Base-by-base conservation (phyloP, 2,888 invertebrate species). In the Xanthorhoe spadicearia region DNA sequence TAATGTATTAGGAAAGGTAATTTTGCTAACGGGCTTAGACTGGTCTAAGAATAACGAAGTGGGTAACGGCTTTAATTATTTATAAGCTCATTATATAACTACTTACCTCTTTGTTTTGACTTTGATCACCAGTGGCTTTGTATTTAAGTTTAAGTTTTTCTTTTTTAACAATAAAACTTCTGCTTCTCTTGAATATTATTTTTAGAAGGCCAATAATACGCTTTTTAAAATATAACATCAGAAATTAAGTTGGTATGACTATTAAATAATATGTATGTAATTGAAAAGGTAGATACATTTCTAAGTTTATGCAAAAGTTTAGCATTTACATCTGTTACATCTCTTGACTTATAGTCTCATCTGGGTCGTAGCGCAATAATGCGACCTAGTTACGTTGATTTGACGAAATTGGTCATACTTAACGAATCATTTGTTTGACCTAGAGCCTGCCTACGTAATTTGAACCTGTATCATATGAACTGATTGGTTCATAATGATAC, bases 301-400 rank as follows among this genome's bases (percentile, higher is more conserved):
- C 17, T 28, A 35, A 18, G 15, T 32, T 48, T 48, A 38, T 38
- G 32, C 17, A 6, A 17, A 3, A 46, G n/a, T 28, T 18, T 28
- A 56, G 19, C 50, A 38, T 50, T 62, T 28, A 13, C 28, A 48
- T 32, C 8, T 50, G 46, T 57, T 52, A 28, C 13, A 43, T 6
- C 52, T 54, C 52, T 49, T 18, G 15, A 48, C 48, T 58, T 79
- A 32, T 52, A 64, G 69, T 61, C 63, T 53, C 67, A 66, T 79
- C 77, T 74, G 74, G 74, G 73, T 78, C 81, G 78, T 83, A 81
- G 77, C 82, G 76, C 74, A 81, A 80, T 87, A 85, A 85, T 84
- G 82, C 87, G 90, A 74, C 86, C 90, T 78, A 88, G 81, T 89
- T 89, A 76, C 83, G 85, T 85, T 88, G 88, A 90, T 91, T 89